Evolutionary conservation across 2,113 vertebrate species (phyloP), one percentile per base, ranked within the genome.

Genomic region (Sula dactylatra): DNA sequence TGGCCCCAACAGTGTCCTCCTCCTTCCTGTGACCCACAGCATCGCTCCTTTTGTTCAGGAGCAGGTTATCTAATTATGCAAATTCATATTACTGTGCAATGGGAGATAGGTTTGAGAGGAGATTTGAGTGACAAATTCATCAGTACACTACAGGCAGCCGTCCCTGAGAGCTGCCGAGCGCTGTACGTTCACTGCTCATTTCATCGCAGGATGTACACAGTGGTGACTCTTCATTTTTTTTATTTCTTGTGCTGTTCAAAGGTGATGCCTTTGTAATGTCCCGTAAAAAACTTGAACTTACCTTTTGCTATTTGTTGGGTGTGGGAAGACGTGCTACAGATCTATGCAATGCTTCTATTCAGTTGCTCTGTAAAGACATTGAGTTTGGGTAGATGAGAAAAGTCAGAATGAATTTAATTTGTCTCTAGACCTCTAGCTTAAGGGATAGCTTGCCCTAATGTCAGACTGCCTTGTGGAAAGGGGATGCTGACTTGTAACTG

Each of bases 271-370:
- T 66, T 91, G 49, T 86, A 87, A 94, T 29, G 83, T 78, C 29
- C 81, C 31, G 77, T 76, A 73, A 52, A 38, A 95, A 93, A 96
- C 88, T 79, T 95, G 82, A 95, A 93, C 22, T 88, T 56, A 1
- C 11, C 69, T 40, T 47, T 82, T 61, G 86, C 86, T 74, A 27
- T 91, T 86, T 45, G 38, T 27, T 52, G 38, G 86, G 54, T 7
- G 6, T 2, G 11, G 86, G 82, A 78, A 65, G 47, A 69, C 2
- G 1, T 4, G 89, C 12, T 47, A 47, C 14, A 59, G 89, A 97
- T 94, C 97, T 97, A 96, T 97, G 97, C 94, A 97, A 95, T 86
- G 86, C 73, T 93, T 73, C 50, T 66, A 74, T 87, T 86, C 0
- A 4, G 62, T 59, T 69, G 55, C 58, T 79, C 58, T 92, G 77